Base-by-base conservation (phyloP, 2,888 invertebrate species). In the Spodoptera picta region DNA sequence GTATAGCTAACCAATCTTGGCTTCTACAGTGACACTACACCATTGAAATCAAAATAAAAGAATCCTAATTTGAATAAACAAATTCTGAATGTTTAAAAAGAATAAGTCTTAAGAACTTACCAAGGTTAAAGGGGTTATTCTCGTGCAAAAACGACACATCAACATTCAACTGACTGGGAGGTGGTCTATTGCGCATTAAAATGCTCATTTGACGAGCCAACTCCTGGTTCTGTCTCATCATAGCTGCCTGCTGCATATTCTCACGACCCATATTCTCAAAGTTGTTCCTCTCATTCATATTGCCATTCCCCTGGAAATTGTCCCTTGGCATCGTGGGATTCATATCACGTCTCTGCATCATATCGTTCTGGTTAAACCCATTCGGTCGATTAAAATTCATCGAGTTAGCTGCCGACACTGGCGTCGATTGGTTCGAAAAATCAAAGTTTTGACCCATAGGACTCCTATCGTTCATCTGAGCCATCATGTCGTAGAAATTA, bases 61-160 rank as follows among this genome's bases (percentile, higher is more conserved):
- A 41, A 41, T 7, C 3, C 14, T 31, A 53, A 44, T n/a, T 27
- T 24, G 12, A 36, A 27, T 45, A 55, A 1, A 12, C 2, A n/a
- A 44, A 44, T 36, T 36, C 6, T 9, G 36, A 9, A 9, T 36
- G 36, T 36, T 36, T 36, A 36, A 36, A 36, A 36, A 36, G 36
- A 36, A 36, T 36, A 50, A 5, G 4, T 5, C 6, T 12, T 24
- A 19, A n/a, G 1, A 9, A 86, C 92, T 90, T 69, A 94, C 94
- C 93, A 49, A 94, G 82, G 74, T 93, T 93, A 71, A 91, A 93
- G 14, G 91, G 93, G 54, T 90, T 83, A 59, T 92, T 93, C 60
- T 94, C 94, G 58, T 93, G 94, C 56, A 94, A 68, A 71, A 92
- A 94, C 1, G 92, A 92, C 2, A 94, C 94, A 52, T 94, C 94